Evolutionary conservation across 2,113 vertebrate species (phyloP).

Genomic region (Proteles cristata): DNA sequence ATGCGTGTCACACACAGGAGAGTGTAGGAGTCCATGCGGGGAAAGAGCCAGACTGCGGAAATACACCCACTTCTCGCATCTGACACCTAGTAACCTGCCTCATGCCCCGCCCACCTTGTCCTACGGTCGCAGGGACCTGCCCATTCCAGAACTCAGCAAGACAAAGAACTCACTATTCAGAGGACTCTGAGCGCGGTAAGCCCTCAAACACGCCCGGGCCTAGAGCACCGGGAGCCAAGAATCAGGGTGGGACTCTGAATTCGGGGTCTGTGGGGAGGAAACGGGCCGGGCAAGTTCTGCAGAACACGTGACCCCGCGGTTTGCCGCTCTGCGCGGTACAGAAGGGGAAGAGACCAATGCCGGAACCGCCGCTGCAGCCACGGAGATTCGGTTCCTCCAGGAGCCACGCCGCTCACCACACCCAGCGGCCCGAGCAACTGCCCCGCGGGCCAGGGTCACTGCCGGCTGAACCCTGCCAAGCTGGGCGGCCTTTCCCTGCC

Average conservation of each 20-base stretch:
- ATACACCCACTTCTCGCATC: neutral
- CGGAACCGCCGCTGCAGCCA: constrained; percentile 69
- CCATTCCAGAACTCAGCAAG: neutral
- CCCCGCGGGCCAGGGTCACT: neutral
- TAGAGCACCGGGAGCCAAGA: neutral
- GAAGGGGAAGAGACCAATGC: constrained; percentile 70
- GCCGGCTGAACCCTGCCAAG: neutral
- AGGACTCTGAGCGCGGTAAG: constrained; percentile 22
- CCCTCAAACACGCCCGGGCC: constrained; percentile 72
- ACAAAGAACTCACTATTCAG: constrained; percentile 47
- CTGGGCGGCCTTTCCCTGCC: neutral
- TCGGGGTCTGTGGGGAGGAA: constrained; percentile 70
- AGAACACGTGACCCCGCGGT: constrained; percentile 67
- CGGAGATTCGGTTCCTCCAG: constrained; percentile 76
- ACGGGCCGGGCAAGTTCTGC: constrained; percentile 78
- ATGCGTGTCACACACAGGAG: fast-evolving
- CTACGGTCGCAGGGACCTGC: constrained; percentile 8
- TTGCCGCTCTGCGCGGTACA: constrained; percentile 65
- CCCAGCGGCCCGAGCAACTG: neutral
- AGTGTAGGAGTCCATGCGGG: too few species aligned
- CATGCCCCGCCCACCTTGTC: constrained; percentile 25
- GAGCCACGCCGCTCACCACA: constrained; percentile 20
- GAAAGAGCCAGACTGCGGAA: neutral
- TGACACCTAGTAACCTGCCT: neutral
- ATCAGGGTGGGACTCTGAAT: constrained; percentile 57